These are phyloP conservation scores for Drosophila insularis DNA, from an alignment of 1,140 invertebrate genomes.

Conservation along the genomic window DNA sequence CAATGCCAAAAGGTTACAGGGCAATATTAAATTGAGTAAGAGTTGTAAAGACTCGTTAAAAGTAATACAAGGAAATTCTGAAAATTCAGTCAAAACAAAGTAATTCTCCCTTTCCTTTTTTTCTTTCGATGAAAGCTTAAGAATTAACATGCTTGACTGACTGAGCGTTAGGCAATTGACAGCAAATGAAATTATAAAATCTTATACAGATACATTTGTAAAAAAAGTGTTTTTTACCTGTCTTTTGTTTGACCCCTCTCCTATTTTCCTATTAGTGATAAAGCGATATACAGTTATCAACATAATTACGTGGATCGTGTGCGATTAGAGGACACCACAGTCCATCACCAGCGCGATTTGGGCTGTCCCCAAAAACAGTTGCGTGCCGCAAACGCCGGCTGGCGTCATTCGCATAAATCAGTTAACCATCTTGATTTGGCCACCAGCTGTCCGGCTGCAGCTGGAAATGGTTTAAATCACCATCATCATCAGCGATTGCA, in stretches of 20 bases:
- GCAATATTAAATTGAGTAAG: too few relatives aligned
- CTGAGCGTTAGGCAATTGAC: too few relatives aligned
- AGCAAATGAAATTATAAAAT: too few relatives aligned
- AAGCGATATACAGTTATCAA: slow-evolving; percentile 72
- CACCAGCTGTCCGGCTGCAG: slow-evolving; percentile 81
- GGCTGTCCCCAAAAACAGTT: slow-evolving; percentile 54
- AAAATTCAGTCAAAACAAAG: too few relatives aligned
- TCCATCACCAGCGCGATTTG: slow-evolving; percentile 49
- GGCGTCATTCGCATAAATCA: slow-evolving; percentile 79
- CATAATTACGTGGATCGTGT: slow-evolving; percentile 79
- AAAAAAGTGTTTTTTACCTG: background rate
- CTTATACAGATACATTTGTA: background rate
- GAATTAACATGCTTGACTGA: too few relatives aligned
- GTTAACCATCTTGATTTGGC: slow-evolving; percentile 82
- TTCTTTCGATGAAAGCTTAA: too few relatives aligned
- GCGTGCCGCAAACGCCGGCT: slow-evolving; percentile 76
- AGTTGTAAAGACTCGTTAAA: too few relatives aligned
- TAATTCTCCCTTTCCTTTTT: too few relatives aligned
- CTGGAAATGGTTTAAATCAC: slow-evolving; percentile 73
- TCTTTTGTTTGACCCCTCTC: background rate
- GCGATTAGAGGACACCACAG: slow-evolving; percentile 51
- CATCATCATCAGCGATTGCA: slow-evolving; percentile 40
- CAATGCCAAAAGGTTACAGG: too few relatives aligned
- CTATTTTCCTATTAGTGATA: slow-evolving; percentile 27
- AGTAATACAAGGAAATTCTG: too few relatives aligned